Conservation (phyloP, 2,113 vertebrate genomes). For the Sinocyclocheilus anophthalmus region DNA sequence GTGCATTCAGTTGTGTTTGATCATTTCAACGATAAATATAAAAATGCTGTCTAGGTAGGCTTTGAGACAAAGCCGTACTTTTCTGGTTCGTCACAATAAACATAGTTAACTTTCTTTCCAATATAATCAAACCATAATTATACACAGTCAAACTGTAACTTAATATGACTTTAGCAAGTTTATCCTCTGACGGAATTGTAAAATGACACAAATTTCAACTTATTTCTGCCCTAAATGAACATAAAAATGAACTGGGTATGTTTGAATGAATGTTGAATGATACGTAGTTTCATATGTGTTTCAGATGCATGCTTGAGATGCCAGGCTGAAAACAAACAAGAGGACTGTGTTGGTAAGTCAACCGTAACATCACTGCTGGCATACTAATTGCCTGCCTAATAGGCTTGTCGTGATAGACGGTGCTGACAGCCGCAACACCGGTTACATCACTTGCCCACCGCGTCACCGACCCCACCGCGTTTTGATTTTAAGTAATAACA, state of each 20-base stretch:
- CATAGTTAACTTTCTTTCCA: background rate
- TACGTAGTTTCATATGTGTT: constrained; percentile 46
- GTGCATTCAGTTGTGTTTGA: background rate
- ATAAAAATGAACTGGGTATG: background rate
- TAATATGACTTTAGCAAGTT: background rate
- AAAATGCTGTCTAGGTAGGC: background rate
- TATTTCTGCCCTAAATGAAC: background rate
- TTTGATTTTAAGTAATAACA: too few relatives aligned
- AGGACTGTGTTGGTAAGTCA: constrained; percentile 97
- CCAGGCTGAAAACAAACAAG: constrained; percentile 99
- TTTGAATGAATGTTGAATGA: background rate
- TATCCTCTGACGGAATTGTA: background rate
- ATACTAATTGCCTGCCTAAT: background rate
- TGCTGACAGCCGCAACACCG: too few relatives aligned
- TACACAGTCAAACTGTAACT: background rate
- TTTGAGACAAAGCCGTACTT: background rate
- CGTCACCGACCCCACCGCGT: too few relatives aligned
- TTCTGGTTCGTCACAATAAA: background rate
- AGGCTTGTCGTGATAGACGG: too few relatives aligned
- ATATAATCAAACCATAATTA: background rate
- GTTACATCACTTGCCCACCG: too few relatives aligned
- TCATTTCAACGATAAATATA: background rate
- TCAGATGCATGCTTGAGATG: constrained; percentile 97
- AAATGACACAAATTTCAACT: background rate
- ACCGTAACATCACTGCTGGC: background rate